phyloP scores from a whole-genome alignment of 2,888 invertebrate genomes.

The Drosophila conformis region DNA sequence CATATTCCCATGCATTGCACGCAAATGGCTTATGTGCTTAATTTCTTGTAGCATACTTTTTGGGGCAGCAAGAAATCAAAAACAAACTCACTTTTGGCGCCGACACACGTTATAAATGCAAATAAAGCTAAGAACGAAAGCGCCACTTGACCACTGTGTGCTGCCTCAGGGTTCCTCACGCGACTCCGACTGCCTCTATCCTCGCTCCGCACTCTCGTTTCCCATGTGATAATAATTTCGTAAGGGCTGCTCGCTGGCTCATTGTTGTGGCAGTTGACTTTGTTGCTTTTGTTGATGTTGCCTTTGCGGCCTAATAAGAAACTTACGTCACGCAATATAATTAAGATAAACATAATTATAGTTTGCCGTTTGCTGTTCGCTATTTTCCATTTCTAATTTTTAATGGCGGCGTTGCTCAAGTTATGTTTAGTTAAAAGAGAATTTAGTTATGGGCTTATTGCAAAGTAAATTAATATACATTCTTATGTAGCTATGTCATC shows the following conservation, averaged over 20 bases:
- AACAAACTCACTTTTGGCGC: conserved; percentile 33
- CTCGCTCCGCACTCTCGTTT: background rate
- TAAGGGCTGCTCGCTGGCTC: conserved; percentile 50
- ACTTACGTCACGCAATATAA: conserved; percentile 79
- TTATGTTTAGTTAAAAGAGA: conserved; percentile 33
- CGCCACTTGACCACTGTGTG: conserved; percentile 69
- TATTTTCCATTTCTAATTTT: conserved; percentile 51
- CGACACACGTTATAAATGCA: conserved; percentile 71
- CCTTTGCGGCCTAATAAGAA: conserved; percentile 70
- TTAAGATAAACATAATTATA: conserved; percentile 81
- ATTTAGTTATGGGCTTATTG: background rate
- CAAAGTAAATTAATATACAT: conserved; percentile 9
- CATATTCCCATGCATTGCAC: conserved; percentile 63
- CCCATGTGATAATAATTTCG: conserved; percentile 67
- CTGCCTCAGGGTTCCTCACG: conserved; percentile 69
- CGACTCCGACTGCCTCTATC: conserved; percentile 43
- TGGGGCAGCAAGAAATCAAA: conserved; percentile 59
- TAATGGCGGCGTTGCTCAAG: conserved; percentile 52
- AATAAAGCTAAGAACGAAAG: conserved; percentile 61
- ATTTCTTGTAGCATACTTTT: conserved; percentile 70
- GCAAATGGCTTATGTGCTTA: conserved; percentile 71
- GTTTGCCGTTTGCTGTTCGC: conserved; percentile 58
- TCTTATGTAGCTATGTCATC: background rate
- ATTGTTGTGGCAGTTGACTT: conserved; percentile 65
- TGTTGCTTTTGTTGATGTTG: conserved; percentile 60